Percentiles rank a stretch among this genome's conserved stretches.
phyloP scores from a whole-genome alignment of 2,113 vertebrate genomes.

The Corythoichthys haematopterus region DNA sequence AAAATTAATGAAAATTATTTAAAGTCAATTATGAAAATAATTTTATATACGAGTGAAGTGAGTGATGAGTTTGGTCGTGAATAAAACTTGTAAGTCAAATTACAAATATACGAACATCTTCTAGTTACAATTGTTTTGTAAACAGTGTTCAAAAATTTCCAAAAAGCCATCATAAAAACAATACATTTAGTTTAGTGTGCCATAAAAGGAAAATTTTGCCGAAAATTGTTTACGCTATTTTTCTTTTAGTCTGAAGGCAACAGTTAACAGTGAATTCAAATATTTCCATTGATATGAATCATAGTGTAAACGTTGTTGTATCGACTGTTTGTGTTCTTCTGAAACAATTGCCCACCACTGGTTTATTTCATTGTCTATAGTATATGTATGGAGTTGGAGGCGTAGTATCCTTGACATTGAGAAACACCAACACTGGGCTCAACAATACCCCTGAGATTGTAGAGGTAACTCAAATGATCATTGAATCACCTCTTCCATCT shows the following conservation, averaged over 20 bases:
- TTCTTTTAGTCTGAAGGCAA: neutral
- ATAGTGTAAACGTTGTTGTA: neutral
- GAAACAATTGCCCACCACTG: neutral
- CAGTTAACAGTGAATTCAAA: neutral
- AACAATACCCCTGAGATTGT: conserved; percentile 27
- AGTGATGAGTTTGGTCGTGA: neutral
- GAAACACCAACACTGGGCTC: conserved; percentile 26
- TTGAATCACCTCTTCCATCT: conserved; percentile 38
- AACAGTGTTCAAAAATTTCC: neutral
- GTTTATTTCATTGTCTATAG: neutral
- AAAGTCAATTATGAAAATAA: no score
- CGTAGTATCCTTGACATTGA: neutral
- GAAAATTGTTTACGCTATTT: neutral
- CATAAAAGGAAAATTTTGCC: neutral
- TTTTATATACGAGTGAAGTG: neutral
- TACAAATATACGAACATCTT: neutral
- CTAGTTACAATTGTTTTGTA: no score
- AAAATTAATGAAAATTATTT: no score
- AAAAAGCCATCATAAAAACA: neutral
- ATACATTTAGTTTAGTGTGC: neutral
- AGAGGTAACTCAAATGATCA: conserved; percentile 32
- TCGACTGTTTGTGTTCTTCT: neutral
- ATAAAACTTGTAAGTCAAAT: neutral
- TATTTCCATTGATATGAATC: neutral
- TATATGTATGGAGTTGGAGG: neutral